Base-by-base conservation (phyloP, 2,888 invertebrate species). In the Ischnus inquisitorius region DNA sequence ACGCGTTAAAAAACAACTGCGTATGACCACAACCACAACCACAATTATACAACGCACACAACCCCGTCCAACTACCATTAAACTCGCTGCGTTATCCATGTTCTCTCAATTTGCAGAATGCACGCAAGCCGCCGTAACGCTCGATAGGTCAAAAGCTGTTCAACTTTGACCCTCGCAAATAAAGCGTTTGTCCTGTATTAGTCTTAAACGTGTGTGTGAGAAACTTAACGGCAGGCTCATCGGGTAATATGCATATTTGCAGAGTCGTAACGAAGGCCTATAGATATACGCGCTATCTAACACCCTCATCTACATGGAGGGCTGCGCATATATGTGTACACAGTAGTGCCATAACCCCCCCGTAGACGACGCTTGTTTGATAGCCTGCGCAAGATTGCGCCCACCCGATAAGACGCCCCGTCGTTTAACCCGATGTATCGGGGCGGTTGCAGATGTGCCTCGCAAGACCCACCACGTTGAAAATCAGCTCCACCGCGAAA, bases 361-460 rank as follows among this genome's bases (percentile, higher is more conserved):
- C 34, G 43, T 43, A 25, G 43, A 16, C 28, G 46, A 28, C 60
- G 43, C 16, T 57, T 25, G 72, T 72, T 57, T 43, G 39, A 76
- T 67, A n/a, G 41, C 43, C 54, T 8, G 68, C 43, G 43, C 25
- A 67, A 67, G 46, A 67, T 77, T 34, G 28, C 22, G 22, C 57
- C 77, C 67, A 60, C 6, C 19, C 46, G 76, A 65, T 76, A 76
- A 76, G 65, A 57, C 54, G 16, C 76, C 51, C 65, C 54, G 57
- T 14, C 34, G 60, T 62, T 78, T 62, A 78, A 69, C 62, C 69
- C 78, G 60, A 62, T 51, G 19, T 69, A 68, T 78, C 46, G 46
- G 1, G 16, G 46, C 43, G 60, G 77, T 43, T 74, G 72, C 60
- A 68, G 41, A 67, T 79, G 67, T 57, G 65, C 69, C 57, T 16